A percentile compares a stretch with the other conserved stretches of the same genome.
Conservation (phyloP, 2,113 vertebrate genomes). For the Hemibagrus wyckioides region DNA sequence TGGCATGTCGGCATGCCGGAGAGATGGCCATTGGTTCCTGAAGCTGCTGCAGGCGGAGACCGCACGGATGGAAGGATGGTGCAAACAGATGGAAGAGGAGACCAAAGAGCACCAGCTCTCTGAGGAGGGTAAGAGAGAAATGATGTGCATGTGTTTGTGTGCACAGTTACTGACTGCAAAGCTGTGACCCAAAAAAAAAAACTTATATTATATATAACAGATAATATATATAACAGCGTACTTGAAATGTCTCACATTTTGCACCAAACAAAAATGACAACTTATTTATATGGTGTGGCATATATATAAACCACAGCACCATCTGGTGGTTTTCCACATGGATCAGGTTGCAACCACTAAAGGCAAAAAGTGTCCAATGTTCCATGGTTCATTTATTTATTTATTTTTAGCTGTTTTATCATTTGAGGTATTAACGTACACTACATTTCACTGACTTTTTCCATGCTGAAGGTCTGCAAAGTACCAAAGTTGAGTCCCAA, state of each 20-base stretch:
- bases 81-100: conserved; percentile 98
- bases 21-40: conserved; percentile 97
- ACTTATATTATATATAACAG: background rate
- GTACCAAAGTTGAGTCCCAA: background rate
- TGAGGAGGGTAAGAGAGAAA: conserved; percentile 85
- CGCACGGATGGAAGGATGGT: conserved; percentile 96
- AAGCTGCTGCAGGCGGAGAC: conserved; percentile 97
- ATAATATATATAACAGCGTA: too few species aligned
- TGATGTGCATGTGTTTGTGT: background rate
- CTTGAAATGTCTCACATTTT: background rate
- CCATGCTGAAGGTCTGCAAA: background rate
- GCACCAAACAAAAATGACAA: background rate
- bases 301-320: background rate
- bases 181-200: background rate
- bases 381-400: background rate
- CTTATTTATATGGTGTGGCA: background rate
- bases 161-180: background rate
- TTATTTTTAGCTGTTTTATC: background rate
- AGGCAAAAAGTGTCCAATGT: background rate
- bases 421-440: background rate
- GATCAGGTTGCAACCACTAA: background rate
- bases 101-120: conserved; percentile 96
- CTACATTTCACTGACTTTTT: background rate
- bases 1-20: conserved; percentile 81
- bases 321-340: background rate